These are phyloP conservation scores for Yponomeuta evonymella DNA, from an alignment of 2,888 invertebrate species.

Conservation along the genomic window DNA sequence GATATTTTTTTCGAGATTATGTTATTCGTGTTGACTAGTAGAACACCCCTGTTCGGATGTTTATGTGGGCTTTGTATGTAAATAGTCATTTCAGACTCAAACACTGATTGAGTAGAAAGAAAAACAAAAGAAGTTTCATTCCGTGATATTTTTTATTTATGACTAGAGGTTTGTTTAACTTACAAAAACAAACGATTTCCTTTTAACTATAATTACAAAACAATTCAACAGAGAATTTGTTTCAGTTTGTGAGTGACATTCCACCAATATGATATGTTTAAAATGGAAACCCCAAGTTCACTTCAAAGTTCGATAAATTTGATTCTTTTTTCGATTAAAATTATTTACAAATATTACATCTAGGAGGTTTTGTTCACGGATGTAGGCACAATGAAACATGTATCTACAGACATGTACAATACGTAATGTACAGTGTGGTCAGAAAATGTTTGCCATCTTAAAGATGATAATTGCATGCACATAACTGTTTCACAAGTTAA, in stretches of 20 bases:
- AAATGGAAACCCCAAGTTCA: conserved; percentile 65
- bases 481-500: too few species aligned
- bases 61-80: too few species aligned
- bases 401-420: conserved; percentile 30
- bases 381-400: conserved; percentile 62
- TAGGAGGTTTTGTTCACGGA: conserved; percentile 29
- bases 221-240: conserved; percentile 46
- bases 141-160: conserved; percentile 78
- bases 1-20: too few species aligned
- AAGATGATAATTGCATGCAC: too few species aligned
- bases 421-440: not conserved
- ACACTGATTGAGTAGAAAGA: not conserved
- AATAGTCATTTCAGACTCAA: too few species aligned
- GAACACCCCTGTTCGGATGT: too few species aligned
- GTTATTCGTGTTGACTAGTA: too few species aligned
- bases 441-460: too few species aligned
- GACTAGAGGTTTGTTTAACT: conserved; percentile 82
- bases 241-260: conserved; percentile 44
- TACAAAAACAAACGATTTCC: conserved; percentile 72
- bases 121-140: conserved; percentile 24
- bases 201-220: conserved; percentile 55
- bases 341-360: conserved; percentile 29
- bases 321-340: conserved; percentile 24
- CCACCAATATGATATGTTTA: conserved; percentile 62
- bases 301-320: conserved; percentile 29